Evolutionary conservation across 37 sponge, comb jelly and placozoan species (phyloP), one percentile per base, ranked within the genome.

Genomic region (Agelas oroides): DNA sequence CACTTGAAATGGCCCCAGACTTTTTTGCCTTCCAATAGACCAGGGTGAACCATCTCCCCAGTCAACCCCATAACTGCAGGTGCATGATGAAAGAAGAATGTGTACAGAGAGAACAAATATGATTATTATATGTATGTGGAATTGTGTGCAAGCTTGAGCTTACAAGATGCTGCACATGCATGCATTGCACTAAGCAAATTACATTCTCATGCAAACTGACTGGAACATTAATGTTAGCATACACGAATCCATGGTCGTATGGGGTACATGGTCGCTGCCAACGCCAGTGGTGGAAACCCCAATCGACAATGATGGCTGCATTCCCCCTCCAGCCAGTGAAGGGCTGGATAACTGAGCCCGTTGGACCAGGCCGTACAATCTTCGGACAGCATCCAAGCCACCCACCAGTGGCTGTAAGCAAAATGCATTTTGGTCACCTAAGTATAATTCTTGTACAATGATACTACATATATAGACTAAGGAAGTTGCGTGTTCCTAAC

Each of bases 281-380:
- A 12, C 31, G 54, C 16, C 37, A 23, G n/a, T n/a, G n/a, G n/a
- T 54, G 28, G 34, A n/a, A n/a, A n/a, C 84, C 84, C 73, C 73
- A 83, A 21, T 83, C 75, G 13, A 83, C 65, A 28, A 83, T 83
- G 60, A 83, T 52, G 24, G 84, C 84, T 58, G 31, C 84, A 36
- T 83, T 83, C 1, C 84, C 84, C 36, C 84, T 73, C 39, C 38
- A 83, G n/a, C 84, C 84, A 15, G 63, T 52, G 54, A 83, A 72
- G 19, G 84, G 66, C 63, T 83, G 84, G 65, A 83, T 73, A 1
- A 71, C 65, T 20, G 84, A 83, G 8, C 84, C 84, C 37, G 38
- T 69, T 23, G 54, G 54, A 70, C 64, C 64, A 1, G 46, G n/a
- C n/a, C n/a, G 62, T 2, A 83, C 84, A 25, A 83, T 83, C 1